Percentiles rank a stretch among this genome's conserved stretches.
phyloP scores from a whole-genome alignment of 2,797 vertebrate species.

The Pseudochirops cupreus region DNA sequence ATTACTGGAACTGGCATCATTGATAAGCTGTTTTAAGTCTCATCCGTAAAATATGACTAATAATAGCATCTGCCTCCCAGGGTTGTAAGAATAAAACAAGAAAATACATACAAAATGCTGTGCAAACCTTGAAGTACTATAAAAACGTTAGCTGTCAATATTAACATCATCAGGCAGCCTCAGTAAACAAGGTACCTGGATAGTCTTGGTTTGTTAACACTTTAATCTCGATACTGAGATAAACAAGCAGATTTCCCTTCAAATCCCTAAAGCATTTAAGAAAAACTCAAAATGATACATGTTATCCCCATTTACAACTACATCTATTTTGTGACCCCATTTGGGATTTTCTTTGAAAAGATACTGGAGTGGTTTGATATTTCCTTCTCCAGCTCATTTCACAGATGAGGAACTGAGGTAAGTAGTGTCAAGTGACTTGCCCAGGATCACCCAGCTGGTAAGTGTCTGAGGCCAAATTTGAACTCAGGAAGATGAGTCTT shows the following conservation, averaged over 20 bases:
- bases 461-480: not conserved
- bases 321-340: not conserved
- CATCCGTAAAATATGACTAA: not conserved
- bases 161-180: constrained; percentile 7
- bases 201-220: not conserved
- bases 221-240: not conserved
- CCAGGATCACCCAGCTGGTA: not conserved
- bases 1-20: not conserved
- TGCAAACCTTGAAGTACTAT: not conserved
- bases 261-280: not conserved
- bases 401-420: not conserved
- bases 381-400: not conserved
- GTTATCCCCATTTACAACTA: not conserved
- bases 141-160: not conserved
- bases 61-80: not conserved
- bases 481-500: too few relatives aligned
- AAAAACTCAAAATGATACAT: not conserved
- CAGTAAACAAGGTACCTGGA: not conserved
- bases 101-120: not conserved
- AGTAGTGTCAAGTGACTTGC: not conserved
- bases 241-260: not conserved
- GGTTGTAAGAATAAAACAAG: not conserved
- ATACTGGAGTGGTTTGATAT: not conserved
- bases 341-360: not conserved
- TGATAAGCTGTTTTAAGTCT: not conserved